phyloP scores from a whole-genome alignment of 1,140 invertebrate genomes.

The Cherax destructor region DNA sequence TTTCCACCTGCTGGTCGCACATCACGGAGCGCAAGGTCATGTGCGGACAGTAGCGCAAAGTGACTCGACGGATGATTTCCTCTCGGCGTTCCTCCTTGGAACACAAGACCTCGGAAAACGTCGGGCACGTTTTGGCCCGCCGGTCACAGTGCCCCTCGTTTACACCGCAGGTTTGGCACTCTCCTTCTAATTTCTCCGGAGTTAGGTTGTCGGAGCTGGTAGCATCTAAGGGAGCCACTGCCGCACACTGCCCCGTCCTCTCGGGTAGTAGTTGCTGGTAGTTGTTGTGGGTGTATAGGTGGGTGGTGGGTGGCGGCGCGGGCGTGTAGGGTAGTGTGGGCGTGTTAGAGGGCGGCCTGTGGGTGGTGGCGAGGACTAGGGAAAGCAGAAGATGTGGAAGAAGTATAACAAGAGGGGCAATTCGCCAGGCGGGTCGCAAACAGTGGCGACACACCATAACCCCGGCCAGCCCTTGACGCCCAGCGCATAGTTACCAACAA shows the following conservation, averaged over 20 bases:
- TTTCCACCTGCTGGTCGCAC: slow-evolving; percentile 31
- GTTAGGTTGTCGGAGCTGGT: slow-evolving; percentile 8
- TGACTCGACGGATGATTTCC: slow-evolving; percentile 8
- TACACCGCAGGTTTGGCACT: slow-evolving; percentile 51
- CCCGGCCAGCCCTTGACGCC: slow-evolving; percentile 63
- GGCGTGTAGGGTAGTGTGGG: slow-evolving; percentile 20
- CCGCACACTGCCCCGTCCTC: slow-evolving; percentile 31
- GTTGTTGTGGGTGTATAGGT: slow-evolving; percentile 37
- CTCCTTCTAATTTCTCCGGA: slow-evolving; percentile 4
- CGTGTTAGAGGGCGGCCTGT: slow-evolving; percentile 45
- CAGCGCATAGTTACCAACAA: slow-evolving; percentile 67
- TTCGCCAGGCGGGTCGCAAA: slow-evolving; percentile 61
- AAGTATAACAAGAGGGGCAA: slow-evolving; percentile 59
- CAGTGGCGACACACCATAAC: slow-evolving; percentile 69
- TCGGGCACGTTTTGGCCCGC: slow-evolving; percentile 26
- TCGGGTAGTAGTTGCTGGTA: no score
- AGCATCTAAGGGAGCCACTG: slow-evolving; percentile 15
- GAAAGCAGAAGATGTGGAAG: slow-evolving; percentile 55
- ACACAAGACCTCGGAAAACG: slow-evolving; percentile 32
- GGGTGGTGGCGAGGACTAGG: slow-evolving; percentile 55
- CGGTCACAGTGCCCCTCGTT: neutral
- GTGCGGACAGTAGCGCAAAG: slow-evolving; percentile 47
- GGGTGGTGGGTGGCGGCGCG: slow-evolving; percentile 30
- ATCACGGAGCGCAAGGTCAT: slow-evolving; percentile 49
- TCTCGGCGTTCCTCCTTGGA: slow-evolving; percentile 19